phyloP scores from a whole-genome alignment of 2,797 vertebrate genomes.

The Manis pentadactyla region DNA sequence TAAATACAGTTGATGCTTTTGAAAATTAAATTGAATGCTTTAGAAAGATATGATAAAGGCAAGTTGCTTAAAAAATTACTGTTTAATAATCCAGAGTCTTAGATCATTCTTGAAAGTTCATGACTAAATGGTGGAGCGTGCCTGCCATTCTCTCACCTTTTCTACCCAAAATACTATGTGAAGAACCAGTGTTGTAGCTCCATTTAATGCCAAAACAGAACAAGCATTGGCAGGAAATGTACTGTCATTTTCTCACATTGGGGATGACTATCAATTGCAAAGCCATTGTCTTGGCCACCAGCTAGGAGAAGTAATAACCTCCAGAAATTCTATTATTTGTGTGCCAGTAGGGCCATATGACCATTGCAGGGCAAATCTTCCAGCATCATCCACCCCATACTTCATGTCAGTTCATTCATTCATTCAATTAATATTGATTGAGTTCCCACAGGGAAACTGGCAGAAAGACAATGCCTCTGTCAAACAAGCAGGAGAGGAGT shows the following conservation, averaged over 20 bases:
- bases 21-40: not conserved
- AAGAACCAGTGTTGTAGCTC: slow-evolving; percentile 19
- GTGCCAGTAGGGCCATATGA: slow-evolving; percentile 81
- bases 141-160: slow-evolving; percentile 12
- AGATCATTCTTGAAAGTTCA: slow-evolving; percentile 36
- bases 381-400: slow-evolving; percentile 69
- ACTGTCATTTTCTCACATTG: slow-evolving; percentile 60
- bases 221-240: slow-evolving; percentile 50
- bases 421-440: slow-evolving; percentile 81
- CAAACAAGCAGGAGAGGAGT: slow-evolving; percentile 7
- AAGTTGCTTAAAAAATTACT: not conserved
- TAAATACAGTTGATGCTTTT: not conserved
- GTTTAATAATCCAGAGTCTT: slow-evolving; percentile 2
- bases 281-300: slow-evolving; percentile 70
- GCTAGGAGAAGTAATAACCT: slow-evolving; percentile 68
- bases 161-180: slow-evolving; percentile 16
- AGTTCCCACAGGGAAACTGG: slow-evolving; percentile 63
- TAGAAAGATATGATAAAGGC: not conserved
- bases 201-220: slow-evolving; percentile 58
- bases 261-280: slow-evolving; percentile 51
- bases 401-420: slow-evolving; percentile 81
- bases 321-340: slow-evolving; percentile 65
- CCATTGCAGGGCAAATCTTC: slow-evolving; percentile 68
- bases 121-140: not conserved
- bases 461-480: slow-evolving; percentile 53